These are phyloP conservation scores for Sebastes iracundus DNA, from an alignment of 2,797 vertebrate species.

Conservation along the genomic window DNA sequence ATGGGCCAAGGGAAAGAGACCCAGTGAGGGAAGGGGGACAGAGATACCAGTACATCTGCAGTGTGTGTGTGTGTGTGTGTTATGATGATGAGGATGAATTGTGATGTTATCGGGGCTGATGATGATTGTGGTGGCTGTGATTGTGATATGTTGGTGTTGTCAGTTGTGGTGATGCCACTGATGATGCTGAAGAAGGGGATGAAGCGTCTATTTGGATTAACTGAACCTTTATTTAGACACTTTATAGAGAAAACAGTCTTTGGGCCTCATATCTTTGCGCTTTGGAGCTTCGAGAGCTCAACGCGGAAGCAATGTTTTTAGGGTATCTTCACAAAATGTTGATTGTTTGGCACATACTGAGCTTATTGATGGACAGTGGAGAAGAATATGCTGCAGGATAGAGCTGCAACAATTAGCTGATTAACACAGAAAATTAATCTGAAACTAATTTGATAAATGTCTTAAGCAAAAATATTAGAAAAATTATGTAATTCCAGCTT, in stretches of 20 bases:
- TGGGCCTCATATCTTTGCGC: neutral
- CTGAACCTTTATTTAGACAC: neutral
- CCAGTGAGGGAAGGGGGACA: constrained; percentile 57
- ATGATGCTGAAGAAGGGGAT: neutral
- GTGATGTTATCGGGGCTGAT: constrained; percentile 22
- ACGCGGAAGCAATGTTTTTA: neutral
- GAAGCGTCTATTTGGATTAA: neutral
- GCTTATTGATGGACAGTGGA: neutral
- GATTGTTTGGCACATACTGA: neutral
- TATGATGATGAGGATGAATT: constrained; percentile 39
- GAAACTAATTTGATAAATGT: neutral
- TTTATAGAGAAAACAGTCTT: neutral
- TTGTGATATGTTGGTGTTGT: constrained; percentile 6
- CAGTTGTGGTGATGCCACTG: neutral
- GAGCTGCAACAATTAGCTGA: neutral
- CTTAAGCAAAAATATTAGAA: neutral
- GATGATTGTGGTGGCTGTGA: neutral
- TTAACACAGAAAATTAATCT: neutral
- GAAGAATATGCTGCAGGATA: neutral
- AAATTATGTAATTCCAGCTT: neutral
- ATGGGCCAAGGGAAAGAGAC: constrained; percentile 69
- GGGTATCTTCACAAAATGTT: neutral
- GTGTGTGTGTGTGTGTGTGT: neutral
- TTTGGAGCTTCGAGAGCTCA: neutral
- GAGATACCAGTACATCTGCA: constrained; percentile 71